These are phyloP conservation scores for Octomys mimax DNA, from an alignment of 2,797 vertebrate genomes.

Conservation along the genomic window DNA sequence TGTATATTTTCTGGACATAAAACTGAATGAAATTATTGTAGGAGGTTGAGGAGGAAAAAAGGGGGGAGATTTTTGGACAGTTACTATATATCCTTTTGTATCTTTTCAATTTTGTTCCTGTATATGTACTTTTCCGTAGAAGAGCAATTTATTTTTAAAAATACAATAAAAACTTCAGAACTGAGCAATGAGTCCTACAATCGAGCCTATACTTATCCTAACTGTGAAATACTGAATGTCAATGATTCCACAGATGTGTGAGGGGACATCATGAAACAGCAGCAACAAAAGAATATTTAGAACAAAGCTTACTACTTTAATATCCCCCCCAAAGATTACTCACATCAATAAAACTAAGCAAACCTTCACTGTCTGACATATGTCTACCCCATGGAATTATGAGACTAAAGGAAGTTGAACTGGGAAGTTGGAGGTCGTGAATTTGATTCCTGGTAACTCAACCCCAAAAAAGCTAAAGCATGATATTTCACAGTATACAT, in stretches of 20 bases:
- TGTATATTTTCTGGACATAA: neutral
- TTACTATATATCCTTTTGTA: neutral
- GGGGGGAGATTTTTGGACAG: neutral
- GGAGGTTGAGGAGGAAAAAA: neutral
- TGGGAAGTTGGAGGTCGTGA: too few species aligned
- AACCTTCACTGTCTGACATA: conserved; percentile 14
- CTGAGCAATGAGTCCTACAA: neutral
- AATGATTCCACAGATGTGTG: neutral
- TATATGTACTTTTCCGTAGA: neutral
- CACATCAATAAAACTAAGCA: neutral
- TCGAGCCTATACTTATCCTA: neutral
- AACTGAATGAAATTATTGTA: neutral
- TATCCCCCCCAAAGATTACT: neutral
- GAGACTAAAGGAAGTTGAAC: neutral
- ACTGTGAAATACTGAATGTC: conserved; percentile 37
- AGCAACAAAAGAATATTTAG: neutral
- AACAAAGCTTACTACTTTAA: neutral
- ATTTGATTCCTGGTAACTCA: too few species aligned
- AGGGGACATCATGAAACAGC: neutral
- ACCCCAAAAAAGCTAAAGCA: neutral
- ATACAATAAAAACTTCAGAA: neutral
- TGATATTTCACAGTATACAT: neutral
- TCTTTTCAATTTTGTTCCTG: conserved; percentile 27
- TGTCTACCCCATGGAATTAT: neutral
- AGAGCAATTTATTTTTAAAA: conserved; percentile 21